Evolutionary conservation across 2,113 vertebrate species (phyloP).

Genomic region (Neodontobutis hainanensis): DNA sequence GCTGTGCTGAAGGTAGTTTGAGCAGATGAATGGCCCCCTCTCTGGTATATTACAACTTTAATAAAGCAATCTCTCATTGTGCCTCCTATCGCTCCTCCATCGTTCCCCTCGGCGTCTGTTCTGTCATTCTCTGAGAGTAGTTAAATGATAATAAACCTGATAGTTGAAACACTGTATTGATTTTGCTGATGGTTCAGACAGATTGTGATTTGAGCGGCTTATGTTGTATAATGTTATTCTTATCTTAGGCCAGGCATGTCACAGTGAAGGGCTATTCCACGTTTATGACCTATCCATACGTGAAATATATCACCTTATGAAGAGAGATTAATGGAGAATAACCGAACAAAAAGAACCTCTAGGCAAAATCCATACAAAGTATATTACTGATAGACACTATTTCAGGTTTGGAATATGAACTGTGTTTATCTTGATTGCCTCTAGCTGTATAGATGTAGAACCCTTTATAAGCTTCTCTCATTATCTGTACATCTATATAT

Average conservation of each 20-base stretch:
- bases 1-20: slow-evolving; percentile 4
- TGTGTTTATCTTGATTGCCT: not conserved
- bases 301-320: not conserved
- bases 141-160: slow-evolving; percentile 56
- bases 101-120: slow-evolving; percentile 4
- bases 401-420: not conserved
- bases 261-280: slow-evolving; percentile 17
- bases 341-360: not conserved
- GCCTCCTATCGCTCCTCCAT: slow-evolving; percentile 11
- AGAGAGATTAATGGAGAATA: not conserved
- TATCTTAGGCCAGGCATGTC: slow-evolving; percentile 36
- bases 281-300: slow-evolving; percentile 7
- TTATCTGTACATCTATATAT: not conserved
- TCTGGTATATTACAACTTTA: slow-evolving; percentile 24
- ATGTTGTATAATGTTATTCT: slow-evolving; percentile 48
- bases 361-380: not conserved
- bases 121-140: slow-evolving; percentile 38
- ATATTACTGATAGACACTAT: not conserved
- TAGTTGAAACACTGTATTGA: slow-evolving; percentile 54
- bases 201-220: slow-evolving; percentile 46
- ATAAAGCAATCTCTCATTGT: slow-evolving; percentile 28
- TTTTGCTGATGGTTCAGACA: slow-evolving; percentile 45
- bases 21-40: slow-evolving; percentile 16
- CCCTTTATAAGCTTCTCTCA: not conserved
- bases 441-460: not conserved